Evolutionary conservation across 1,140 invertebrate species (phyloP).

Genomic region (Alviniconcha marisindica): DNA sequence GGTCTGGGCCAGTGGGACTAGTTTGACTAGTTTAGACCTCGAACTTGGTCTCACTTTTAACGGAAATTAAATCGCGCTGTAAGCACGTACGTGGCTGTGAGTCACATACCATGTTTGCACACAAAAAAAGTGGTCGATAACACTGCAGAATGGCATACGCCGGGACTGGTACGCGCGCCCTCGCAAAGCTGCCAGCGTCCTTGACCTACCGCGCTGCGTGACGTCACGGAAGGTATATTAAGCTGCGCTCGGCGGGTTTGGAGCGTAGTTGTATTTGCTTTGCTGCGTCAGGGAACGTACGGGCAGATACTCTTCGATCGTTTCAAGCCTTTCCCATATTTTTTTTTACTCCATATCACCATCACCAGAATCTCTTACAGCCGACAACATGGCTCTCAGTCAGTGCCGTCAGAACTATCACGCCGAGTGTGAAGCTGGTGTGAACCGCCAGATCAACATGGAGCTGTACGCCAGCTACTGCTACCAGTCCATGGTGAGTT

Average conservation of each 20-base stretch:
- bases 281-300: slow-evolving; percentile 72
- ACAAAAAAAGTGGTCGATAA: no score
- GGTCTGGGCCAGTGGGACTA: no score
- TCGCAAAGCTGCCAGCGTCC: background rate
- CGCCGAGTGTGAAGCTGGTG: slow-evolving; percentile 83
- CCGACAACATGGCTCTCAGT: slow-evolving; percentile 63
- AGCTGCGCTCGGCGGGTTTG: background rate
- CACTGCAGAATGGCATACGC: no score
- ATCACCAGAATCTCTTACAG: no score
- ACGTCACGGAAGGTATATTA: slow-evolving; percentile 11
- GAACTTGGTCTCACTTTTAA: no score
- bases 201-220: slow-evolving; percentile 1
- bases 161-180: no score
- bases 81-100: no score
- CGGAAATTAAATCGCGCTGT: no score
- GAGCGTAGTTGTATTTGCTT: slow-evolving; percentile 50
- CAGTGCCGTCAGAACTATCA: slow-evolving; percentile 86
- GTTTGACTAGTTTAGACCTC: no score
- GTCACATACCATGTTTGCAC: no score
- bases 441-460: slow-evolving; percentile 94
- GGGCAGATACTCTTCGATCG: slow-evolving; percentile 46
- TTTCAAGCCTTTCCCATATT: background rate
- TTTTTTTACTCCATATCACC: no score
- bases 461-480: slow-evolving; percentile 90
- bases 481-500: slow-evolving; percentile 89